phyloP scores from a whole-genome alignment of 2,888 invertebrate species.

The Cryptocephalus primarius region DNA sequence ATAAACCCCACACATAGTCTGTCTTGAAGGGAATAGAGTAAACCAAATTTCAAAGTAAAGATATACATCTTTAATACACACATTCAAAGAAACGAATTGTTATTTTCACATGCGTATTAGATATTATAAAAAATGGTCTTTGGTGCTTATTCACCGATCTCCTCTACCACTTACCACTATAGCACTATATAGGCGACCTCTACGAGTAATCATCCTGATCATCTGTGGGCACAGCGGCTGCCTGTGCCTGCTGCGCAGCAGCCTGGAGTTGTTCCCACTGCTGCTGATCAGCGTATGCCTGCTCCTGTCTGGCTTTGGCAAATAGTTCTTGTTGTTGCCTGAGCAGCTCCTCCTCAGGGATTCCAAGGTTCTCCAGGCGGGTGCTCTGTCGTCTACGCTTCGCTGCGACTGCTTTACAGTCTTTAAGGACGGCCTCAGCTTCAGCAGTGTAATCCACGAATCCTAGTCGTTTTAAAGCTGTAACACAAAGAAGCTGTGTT shows the following conservation, averaged over 20 bases:
- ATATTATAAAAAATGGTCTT: too few species aligned
- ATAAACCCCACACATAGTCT: too few species aligned
- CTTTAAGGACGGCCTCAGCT: conserved; percentile 88
- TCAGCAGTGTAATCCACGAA: conserved; percentile 91
- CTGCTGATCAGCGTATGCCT: conserved; percentile 85
- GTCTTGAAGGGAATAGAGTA: too few species aligned
- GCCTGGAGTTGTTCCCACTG: conserved; percentile 82
- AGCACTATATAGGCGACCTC: not conserved
- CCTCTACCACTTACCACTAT: too few species aligned
- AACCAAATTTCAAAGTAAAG: too few species aligned
- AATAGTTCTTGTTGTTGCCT: conserved; percentile 96
- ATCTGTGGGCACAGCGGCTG: conserved; percentile 42
- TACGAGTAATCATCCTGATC: conserved; percentile 27
- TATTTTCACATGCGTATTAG: too few species aligned
- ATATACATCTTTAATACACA: too few species aligned
- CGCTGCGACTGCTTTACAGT: conserved; percentile 96
- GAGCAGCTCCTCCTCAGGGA: conserved; percentile 94
- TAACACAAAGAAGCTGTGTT: conserved; percentile 9
- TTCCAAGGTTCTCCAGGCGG: conserved; percentile 92
- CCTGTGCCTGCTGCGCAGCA: conserved; percentile 46
- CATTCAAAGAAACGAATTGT: too few species aligned
- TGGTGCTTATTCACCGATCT: too few species aligned
- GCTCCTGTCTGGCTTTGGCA: conserved; percentile 89
- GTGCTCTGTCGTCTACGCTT: conserved; percentile 91
- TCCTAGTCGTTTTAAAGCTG: conserved; percentile 79